Conservation (phyloP, 1,140 invertebrate species). For the Propsilocerus akamusi region DNA sequence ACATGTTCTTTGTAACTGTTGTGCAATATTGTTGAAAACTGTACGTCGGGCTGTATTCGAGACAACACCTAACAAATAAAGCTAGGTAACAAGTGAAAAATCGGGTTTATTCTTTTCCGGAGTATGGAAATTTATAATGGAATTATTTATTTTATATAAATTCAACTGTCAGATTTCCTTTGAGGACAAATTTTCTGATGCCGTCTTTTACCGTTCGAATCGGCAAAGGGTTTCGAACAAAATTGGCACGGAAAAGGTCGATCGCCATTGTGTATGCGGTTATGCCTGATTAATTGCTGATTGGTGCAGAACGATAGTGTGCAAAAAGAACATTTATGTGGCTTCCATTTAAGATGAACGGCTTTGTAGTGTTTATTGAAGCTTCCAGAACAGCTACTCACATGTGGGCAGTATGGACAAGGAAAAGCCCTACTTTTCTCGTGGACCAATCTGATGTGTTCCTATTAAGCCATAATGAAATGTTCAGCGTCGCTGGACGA, state of each 20-base stretch:
- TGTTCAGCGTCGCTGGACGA: too few relatives aligned
- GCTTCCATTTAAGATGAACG: background rate
- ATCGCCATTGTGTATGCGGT: background rate
- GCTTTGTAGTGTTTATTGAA: background rate
- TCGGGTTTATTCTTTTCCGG: too few relatives aligned
- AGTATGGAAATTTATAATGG: too few relatives aligned
- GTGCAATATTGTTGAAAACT: too few relatives aligned
- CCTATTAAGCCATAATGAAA: too few relatives aligned
- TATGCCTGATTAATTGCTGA: background rate
- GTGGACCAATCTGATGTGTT: background rate
- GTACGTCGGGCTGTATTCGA: too few relatives aligned
- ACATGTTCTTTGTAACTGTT: too few relatives aligned
- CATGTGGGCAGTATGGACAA: background rate
- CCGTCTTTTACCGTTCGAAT: background rate
- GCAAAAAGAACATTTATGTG: background rate
- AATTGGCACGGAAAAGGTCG: background rate
- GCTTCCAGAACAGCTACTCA: background rate
- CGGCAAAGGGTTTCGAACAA: background rate
- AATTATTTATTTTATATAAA: too few relatives aligned
- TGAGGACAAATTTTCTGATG: background rate
- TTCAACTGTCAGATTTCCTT: too few relatives aligned
- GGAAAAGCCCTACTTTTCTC: background rate
- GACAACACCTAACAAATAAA: too few relatives aligned
- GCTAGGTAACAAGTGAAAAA: too few relatives aligned
- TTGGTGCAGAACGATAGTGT: background rate